Evolutionary conservation across 37 sponge, comb jelly and placozoan genomes (phyloP), one percentile per base, ranked within the genome.

Genomic region (Geodia barretti): DNA sequence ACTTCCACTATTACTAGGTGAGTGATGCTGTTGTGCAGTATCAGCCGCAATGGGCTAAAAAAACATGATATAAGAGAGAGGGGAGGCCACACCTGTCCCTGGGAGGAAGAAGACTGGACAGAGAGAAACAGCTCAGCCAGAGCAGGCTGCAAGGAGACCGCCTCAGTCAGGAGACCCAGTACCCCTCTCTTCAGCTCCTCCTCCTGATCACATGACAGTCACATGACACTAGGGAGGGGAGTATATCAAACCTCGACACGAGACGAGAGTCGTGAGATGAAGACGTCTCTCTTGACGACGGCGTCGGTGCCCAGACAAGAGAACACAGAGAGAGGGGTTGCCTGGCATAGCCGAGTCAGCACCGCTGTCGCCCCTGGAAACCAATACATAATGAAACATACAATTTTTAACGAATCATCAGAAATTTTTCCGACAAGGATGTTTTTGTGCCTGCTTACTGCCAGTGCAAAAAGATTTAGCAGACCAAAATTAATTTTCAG

Each of bases 281-380:
- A 83, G 7, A 75, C 72, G 73, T 93, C 93, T 54, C 93, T 81
- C 28, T 85, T 73, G 39, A 86, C 41, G 41, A 69, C 47, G 41
- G 86, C 90, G 8, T 85, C 87, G 31, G 73, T 34, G 4, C 93
- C 93, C 33, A 93, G 93, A 68, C 86, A 84, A 1, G 86, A 78
- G 72, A 84, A 93, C 79, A 93, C 79, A 23, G 93, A 93, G 90
- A 93, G 88, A 2, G 93, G 93, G 9, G 85, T 62, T 23, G 74
- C 90, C 78, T 89, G 68, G 11, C 80, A 75, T 23, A 86, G 87
- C n/a, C 87, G 62, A 26, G 61, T 65, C 28, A 86, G 68, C 30
- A 86, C 60, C 5, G 73, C 41, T 29, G 75, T 86, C 61, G 87
- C 87, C 19, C 74, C 74, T 38, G 64, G 2, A 65, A 11, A 65